Evolutionary conservation across 2,888 invertebrate species (phyloP), one percentile per base, ranked within the genome.

Genomic region (Aphrophora alni): DNA sequence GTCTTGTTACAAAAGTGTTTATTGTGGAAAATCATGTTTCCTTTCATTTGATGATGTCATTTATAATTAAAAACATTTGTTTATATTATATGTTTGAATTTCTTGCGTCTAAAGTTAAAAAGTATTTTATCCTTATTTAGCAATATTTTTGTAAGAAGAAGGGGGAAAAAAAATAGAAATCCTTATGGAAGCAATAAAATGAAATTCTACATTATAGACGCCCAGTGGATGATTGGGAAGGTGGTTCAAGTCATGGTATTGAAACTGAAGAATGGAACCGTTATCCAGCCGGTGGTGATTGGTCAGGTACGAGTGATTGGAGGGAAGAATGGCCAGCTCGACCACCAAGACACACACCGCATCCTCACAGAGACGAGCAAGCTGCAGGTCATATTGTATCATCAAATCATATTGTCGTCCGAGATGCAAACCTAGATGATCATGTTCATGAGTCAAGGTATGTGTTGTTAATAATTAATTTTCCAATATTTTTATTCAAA

Each of bases 271-370:
- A 78, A 10, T 77, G 77, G 78, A 74, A 75, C 69, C 27, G 74
- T 4, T 59, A 73, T 68, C 71, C 38, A 14, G 78, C 68, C 14
- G 24, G 59, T 28, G 81, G 81, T n/a, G 79, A 74, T 25, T 82
- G 81, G 12, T 81, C 82, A 90, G 89, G 59, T 80, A 87, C 76
- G 91, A 92, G 24, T 91, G 92, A 92, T 91, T 90, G 92, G 92
- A 77, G 92, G 91, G 82, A 89, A 91, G 75, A 88, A 90, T 70
- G 87, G 89, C 25, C 74, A 28, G 12, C 33, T n/a, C 73, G 59
- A 0, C 70, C 68, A 10, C 38, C 72, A 17, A 73, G 28, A 5
- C 76, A 76, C 26, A 69, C 77, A 4, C 74, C 77, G 14, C 74
- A 72, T 28, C 14, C 21, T 24, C 71, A 51, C 10, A 68, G 75